Percentiles rank a stretch among this genome's conserved stretches.
These are phyloP conservation scores for Thymelicus acteon DNA, from an alignment of 2,888 invertebrate genomes.

Conservation along the genomic window DNA sequence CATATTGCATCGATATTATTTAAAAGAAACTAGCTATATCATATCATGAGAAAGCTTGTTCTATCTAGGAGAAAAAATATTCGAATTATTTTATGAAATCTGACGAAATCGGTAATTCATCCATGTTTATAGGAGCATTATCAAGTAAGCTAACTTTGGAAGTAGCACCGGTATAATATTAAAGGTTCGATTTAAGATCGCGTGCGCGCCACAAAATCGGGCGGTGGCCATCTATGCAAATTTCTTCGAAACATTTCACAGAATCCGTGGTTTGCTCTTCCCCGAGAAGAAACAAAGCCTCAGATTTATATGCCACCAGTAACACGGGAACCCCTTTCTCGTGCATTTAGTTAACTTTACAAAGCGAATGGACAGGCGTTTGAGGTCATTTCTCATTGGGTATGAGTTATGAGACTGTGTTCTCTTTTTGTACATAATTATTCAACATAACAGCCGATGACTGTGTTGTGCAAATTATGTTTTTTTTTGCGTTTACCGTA, in stretches of 20 bases:
- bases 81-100: background rate
- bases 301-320: slow-evolving; percentile 58
- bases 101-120: background rate
- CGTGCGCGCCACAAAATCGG: slow-evolving; percentile 69
- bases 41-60: too few relatives aligned
- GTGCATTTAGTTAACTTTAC: slow-evolving; percentile 45
- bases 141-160: background rate
- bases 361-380: slow-evolving; percentile 48
- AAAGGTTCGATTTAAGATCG: slow-evolving; percentile 46
- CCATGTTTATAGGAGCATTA: slow-evolving; percentile 6
- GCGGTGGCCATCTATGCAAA: slow-evolving; percentile 82
- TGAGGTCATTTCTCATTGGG: slow-evolving; percentile 54
- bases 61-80: too few relatives aligned
- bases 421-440: slow-evolving; percentile 43
- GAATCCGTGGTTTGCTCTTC: slow-evolving; percentile 68
- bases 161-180: slow-evolving; percentile 26
- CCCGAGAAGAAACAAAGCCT: slow-evolving; percentile 65
- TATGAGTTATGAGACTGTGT: slow-evolving; percentile 53
- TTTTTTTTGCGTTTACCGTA: slow-evolving; percentile 4
- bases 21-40: too few relatives aligned
- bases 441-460: slow-evolving; percentile 44
- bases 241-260: slow-evolving; percentile 81
- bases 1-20: too few relatives aligned
- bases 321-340: slow-evolving; percentile 53
- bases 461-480: slow-evolving; percentile 28